Evolutionary conservation across 2,888 invertebrate species (phyloP).

Genomic region (Trissoscelio sp.): DNA sequence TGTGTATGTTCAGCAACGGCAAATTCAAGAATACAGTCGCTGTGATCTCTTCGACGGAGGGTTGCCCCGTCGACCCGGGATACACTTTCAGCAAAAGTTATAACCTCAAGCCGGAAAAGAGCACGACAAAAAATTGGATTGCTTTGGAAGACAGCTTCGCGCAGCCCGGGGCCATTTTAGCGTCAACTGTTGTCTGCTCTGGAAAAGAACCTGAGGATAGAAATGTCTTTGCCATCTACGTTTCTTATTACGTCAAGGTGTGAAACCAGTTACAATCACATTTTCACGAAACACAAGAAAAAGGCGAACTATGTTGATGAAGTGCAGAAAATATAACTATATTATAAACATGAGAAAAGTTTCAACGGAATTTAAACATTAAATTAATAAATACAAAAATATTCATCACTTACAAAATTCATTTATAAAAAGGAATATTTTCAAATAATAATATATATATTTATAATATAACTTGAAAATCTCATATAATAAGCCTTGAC

Average conservation of each 20-base stretch:
- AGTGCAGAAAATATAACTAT: no score
- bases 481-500: no score
- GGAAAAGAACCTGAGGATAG: constrained; percentile 88
- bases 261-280: no score
- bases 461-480: no score
- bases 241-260: constrained; percentile 94
- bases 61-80: constrained; percentile 88
- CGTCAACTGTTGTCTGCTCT: constrained; percentile 85
- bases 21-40: constrained; percentile 97
- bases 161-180: constrained; percentile 84
- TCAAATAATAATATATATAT: no score
- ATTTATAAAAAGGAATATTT: no score
- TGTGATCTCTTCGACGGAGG: constrained; percentile 86
- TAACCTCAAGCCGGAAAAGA: constrained; percentile 88
- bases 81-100: constrained; percentile 87
- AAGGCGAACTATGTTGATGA: no score
- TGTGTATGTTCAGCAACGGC: constrained; percentile 97
- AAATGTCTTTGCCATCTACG: constrained; percentile 95
- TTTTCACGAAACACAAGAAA: no score
- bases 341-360: no score
- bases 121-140: constrained; percentile 95
- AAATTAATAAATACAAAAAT: no score
- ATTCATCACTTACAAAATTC: no score
- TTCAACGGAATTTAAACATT: no score
- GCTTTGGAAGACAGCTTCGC: constrained; percentile 92